These are phyloP conservation scores for Drepana falcataria DNA, from an alignment of 2,888 invertebrate genomes.

Conservation along the genomic window DNA sequence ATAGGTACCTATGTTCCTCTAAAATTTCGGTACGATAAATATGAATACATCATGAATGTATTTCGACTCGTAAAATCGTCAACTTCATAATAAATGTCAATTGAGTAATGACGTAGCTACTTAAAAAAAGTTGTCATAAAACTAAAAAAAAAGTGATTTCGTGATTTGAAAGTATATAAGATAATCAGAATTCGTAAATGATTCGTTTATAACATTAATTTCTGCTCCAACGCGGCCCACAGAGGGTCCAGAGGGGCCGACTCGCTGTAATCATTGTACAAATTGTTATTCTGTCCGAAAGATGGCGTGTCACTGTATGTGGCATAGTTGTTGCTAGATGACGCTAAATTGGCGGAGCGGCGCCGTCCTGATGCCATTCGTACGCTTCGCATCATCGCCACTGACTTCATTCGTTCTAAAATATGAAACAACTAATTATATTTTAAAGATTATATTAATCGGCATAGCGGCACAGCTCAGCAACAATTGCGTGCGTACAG, in stretches of 20 bases:
- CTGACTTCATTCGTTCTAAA: constrained; percentile 53
- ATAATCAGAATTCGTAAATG: constrained; percentile 1
- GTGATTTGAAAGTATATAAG: neutral
- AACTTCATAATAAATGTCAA: neutral
- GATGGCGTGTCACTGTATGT: constrained; percentile 31
- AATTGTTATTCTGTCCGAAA: constrained; percentile 18
- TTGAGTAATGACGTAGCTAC: neutral
- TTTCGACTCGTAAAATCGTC: neutral
- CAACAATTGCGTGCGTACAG: too few relatives aligned
- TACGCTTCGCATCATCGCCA: constrained; percentile 60
- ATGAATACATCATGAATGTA: neutral
- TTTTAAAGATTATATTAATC: neutral
- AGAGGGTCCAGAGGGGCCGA: constrained; percentile 42
- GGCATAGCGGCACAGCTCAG: too few relatives aligned
- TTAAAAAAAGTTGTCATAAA: neutral
- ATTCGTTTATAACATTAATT: constrained; percentile 36
- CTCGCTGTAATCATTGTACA: constrained; percentile 11
- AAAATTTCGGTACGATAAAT: neutral
- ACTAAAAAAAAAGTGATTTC: neutral
- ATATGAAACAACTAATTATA: neutral
- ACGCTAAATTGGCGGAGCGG: constrained; percentile 17
- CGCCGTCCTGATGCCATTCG: constrained; percentile 49
- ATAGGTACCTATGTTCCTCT: too few relatives aligned
- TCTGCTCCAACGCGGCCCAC: constrained; percentile 61
- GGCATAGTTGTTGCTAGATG: constrained; percentile 19